Percentiles rank a stretch among this genome's conserved stretches.
Conservation (phyloP, 2,797 vertebrate genomes). For the Pangasius mekongensis region DNA sequence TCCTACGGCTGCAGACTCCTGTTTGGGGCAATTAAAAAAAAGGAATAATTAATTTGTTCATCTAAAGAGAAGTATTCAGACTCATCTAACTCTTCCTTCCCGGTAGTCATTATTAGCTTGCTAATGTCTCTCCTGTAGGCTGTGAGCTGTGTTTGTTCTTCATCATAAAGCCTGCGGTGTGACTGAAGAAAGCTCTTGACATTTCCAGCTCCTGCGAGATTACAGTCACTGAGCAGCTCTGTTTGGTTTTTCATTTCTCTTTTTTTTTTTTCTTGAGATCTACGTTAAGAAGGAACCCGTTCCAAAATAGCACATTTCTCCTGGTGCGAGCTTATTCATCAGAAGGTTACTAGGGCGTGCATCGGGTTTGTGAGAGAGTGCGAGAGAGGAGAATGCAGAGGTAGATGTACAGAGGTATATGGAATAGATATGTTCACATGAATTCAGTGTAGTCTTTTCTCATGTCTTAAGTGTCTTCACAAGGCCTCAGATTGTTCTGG, state of each 20-base stretch:
- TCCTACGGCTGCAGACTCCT: not conserved
- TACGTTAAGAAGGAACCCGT: conserved; percentile 43
- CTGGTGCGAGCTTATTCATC: conserved; percentile 55
- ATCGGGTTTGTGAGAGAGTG: conserved; percentile 15
- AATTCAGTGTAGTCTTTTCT: conserved; percentile 16
- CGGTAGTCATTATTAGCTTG: not conserved
- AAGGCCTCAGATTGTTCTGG: not conserved
- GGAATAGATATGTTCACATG: conserved; percentile 23
- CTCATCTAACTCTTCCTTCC: not conserved
- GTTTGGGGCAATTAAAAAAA: not conserved
- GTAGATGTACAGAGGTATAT: conserved; percentile 12
- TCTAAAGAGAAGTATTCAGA: conserved; percentile 31
- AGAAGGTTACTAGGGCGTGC: conserved; percentile 54
- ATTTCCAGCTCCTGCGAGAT: conserved; percentile 52
- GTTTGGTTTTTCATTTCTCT: conserved; percentile 21
- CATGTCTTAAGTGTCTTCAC: too few relatives aligned
- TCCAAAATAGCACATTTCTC: conserved; percentile 52
- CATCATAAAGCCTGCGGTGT: conserved; percentile 46
- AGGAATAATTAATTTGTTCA: not conserved
- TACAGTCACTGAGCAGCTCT: conserved; percentile 30
- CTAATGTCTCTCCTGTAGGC: conserved; percentile 18
- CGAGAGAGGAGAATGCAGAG: not conserved
- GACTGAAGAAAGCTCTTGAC: conserved; percentile 50
- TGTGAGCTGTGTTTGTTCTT: conserved; percentile 51
- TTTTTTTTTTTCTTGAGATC: conserved; percentile 5